These are phyloP conservation scores for Melanotaenia nigrans DNA, from an alignment of 2,797 vertebrate species.

Conservation along the genomic window DNA sequence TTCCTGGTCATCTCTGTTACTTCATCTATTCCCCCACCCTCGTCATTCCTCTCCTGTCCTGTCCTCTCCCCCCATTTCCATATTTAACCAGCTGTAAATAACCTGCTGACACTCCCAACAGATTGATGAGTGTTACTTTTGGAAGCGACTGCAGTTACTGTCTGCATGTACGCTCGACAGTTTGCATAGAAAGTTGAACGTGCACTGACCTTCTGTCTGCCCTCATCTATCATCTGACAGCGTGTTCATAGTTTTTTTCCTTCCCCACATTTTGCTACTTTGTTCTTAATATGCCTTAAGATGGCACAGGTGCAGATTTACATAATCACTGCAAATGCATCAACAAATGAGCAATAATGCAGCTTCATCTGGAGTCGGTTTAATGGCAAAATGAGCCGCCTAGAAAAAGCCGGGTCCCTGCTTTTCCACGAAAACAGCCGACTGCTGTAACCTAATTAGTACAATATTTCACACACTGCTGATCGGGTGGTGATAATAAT, in stretches of 20 bases:
- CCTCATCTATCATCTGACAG: slow-evolving; percentile 4
- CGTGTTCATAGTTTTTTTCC: background rate
- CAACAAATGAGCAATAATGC: slow-evolving; percentile 20
- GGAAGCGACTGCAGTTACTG: slow-evolving; percentile 7
- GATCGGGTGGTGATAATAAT: slow-evolving; percentile 59
- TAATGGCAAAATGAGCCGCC: slow-evolving; percentile 7
- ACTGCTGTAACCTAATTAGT: slow-evolving; percentile 58
- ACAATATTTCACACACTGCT: slow-evolving; percentile 50
- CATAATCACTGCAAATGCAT: slow-evolving; percentile 34
- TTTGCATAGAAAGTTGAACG: slow-evolving; percentile 9
- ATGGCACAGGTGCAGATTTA: slow-evolving; percentile 37
- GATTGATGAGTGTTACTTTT: slow-evolving; percentile 35
- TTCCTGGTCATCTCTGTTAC: slow-evolving; percentile 7
- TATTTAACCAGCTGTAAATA: slow-evolving; percentile 43
- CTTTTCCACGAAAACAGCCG: slow-evolving; percentile 29
- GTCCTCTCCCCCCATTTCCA: slow-evolving; percentile 22
- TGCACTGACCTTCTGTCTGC: slow-evolving; percentile 2
- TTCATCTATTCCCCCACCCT: background rate
- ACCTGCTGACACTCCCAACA: slow-evolving; percentile 28
- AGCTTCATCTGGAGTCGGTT: slow-evolving; percentile 10
- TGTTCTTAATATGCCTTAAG: slow-evolving; percentile 11
- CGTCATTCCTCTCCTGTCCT: background rate
- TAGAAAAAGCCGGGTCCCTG: slow-evolving; percentile 1
- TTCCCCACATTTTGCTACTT: background rate
- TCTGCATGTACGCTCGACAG: background rate